Evolutionary conservation across 2,113 vertebrate genomes (phyloP).

Genomic region (Actenoides lindsayi): DNA sequence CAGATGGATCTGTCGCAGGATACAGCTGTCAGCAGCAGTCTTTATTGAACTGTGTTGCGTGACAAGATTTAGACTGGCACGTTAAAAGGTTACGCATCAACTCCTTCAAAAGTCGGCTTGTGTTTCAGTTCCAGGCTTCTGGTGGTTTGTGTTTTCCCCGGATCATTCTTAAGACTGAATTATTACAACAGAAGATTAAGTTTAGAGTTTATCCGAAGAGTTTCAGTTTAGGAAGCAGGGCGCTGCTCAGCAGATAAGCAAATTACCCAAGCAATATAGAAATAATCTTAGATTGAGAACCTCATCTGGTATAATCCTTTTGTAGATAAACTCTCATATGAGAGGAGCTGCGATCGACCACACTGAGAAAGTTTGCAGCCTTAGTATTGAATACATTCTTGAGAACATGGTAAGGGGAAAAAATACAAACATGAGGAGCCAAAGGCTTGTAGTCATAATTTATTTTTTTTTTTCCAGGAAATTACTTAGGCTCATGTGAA

Average conservation of each 20-base stretch:
- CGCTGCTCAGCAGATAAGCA: neutral
- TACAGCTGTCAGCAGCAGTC: neutral
- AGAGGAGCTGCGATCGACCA: neutral
- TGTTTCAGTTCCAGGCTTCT: neutral
- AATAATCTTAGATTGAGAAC: neutral
- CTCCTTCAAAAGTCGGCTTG: neutral
- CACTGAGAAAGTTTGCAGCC: neutral
- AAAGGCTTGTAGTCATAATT: neutral
- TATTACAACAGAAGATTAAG: neutral
- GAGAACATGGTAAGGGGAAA: neutral
- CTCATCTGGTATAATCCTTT: neutral
- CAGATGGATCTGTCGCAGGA: neutral
- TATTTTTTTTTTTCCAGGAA: conserved; percentile 18
- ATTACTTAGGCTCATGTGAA: neutral
- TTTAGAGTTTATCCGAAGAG: neutral
- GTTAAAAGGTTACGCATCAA: accelerated
- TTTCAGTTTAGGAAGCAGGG: neutral
- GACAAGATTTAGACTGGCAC: neutral
- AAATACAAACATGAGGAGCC: neutral
- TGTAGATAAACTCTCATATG: neutral
- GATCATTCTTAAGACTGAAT: neutral
- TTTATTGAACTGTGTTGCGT: neutral
- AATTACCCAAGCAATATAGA: neutral
- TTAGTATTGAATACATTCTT: neutral
- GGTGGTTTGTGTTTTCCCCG: neutral